These are phyloP conservation scores for Propsilocerus akamusi DNA, from an alignment of 1,140 invertebrate genomes.

Conservation along the genomic window DNA sequence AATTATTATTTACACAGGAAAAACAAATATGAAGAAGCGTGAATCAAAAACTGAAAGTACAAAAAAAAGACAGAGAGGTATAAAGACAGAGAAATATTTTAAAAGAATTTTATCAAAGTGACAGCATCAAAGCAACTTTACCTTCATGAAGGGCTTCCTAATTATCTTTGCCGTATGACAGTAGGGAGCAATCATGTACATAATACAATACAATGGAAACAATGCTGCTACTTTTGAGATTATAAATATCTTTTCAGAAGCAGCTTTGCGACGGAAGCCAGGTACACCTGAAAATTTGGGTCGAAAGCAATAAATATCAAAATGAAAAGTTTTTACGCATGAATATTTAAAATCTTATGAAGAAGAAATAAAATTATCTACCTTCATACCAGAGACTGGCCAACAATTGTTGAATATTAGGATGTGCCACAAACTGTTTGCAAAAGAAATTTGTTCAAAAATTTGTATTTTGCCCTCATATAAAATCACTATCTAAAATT, in stretches of 20 bases:
- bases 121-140: too few relatives aligned
- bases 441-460: conserved; percentile 8
- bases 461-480: not conserved
- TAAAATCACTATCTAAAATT: not conserved
- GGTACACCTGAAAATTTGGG: conserved; percentile 31
- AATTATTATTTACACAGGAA: conserved; percentile 53
- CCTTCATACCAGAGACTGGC: conserved; percentile 86
- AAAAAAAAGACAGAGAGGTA: too few relatives aligned
- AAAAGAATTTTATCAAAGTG: too few relatives aligned
- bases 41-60: conserved; percentile 80
- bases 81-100: too few relatives aligned
- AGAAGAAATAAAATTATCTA: too few relatives aligned
- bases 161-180: conserved; percentile 57
- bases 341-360: too few relatives aligned
- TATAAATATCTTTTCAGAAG: conserved; percentile 45
- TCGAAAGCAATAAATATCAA: too few relatives aligned
- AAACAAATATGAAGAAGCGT: conserved; percentile 80
- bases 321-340: too few relatives aligned
- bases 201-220: conserved; percentile 68
- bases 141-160: conserved; percentile 87
- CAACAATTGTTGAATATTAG: conserved; percentile 81
- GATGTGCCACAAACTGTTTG: conserved; percentile 73
- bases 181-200: conserved; percentile 65
- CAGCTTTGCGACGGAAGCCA: conserved; percentile 62
- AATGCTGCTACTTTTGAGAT: conserved; percentile 54